Evolutionary conservation across 2,888 invertebrate genomes (phyloP).

Genomic region (Podotricha telesiphe): DNA sequence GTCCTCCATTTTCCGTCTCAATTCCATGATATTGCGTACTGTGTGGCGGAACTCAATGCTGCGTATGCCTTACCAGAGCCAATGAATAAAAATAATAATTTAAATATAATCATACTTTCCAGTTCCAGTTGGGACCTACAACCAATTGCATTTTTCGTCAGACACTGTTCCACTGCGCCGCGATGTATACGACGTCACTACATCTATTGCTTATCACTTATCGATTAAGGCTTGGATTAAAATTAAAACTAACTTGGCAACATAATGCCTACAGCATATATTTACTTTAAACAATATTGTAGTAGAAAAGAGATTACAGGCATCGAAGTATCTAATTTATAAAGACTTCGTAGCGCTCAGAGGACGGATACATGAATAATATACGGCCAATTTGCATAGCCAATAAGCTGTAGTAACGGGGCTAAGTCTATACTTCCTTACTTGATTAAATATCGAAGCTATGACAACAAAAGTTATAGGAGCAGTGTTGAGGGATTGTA

Average conservation of each 20-base stretch:
- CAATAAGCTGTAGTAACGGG: not conserved
- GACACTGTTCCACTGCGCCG: too few relatives aligned
- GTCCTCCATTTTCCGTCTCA: too few relatives aligned
- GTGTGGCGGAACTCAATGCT: too few relatives aligned
- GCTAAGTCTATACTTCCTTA: not conserved
- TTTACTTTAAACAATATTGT: not conserved
- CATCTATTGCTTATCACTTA: not conserved
- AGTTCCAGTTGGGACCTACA: too few relatives aligned
- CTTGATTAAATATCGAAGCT: conserved; percentile 17
- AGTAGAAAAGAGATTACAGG: conserved; percentile 6
- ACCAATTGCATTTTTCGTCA: too few relatives aligned
- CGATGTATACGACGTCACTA: too few relatives aligned
- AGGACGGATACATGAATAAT: conserved; percentile 28
- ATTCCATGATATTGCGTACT: too few relatives aligned
- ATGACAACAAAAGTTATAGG: not conserved
- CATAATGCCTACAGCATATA: not conserved
- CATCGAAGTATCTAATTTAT: conserved; percentile 13
- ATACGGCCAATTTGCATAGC: conserved; percentile 26
- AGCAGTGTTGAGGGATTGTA: too few relatives aligned
- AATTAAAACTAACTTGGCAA: not conserved
- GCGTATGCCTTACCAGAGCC: too few relatives aligned
- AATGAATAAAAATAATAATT: too few relatives aligned
- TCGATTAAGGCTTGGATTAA: not conserved
- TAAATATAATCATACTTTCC: too few relatives aligned
- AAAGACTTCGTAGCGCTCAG: conserved; percentile 12